phyloP scores from a whole-genome alignment of 2,113 vertebrate genomes.

The Crotalus helleri region DNA sequence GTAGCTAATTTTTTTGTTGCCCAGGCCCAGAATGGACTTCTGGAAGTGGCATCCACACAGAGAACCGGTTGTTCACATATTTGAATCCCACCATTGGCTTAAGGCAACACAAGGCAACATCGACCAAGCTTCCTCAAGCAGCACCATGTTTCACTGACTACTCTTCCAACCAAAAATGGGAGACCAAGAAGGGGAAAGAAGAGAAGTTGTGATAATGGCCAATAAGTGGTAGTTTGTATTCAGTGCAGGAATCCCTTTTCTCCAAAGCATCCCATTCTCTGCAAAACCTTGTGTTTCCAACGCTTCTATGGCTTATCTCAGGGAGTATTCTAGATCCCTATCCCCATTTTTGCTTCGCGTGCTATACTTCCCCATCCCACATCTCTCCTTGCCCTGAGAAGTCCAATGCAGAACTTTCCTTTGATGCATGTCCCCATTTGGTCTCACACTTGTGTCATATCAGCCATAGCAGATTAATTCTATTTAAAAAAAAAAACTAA shows the following conservation, averaged over 20 bases:
- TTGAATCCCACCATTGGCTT: no score
- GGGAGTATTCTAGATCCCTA: neutral
- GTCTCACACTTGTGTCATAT: no score
- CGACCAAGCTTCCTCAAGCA: neutral
- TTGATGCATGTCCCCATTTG: no score
- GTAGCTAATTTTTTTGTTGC: no score
- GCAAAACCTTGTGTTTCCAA: neutral
- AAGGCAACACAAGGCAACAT: neutral
- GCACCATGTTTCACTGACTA: neutral
- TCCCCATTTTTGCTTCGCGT: neutral
- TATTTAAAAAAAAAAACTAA: no score
- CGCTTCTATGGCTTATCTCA: neutral
- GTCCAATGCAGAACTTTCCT: neutral
- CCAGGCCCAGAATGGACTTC: no score
- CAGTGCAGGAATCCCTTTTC: neutral
- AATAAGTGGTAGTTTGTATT: neutral
- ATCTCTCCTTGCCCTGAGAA: neutral
- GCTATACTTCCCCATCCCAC: neutral
- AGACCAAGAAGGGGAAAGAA: neutral
- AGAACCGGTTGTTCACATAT: no score
- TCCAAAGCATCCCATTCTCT: neutral
- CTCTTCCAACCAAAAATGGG: no score
- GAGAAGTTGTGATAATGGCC: neutral
- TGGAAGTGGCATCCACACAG: no score
- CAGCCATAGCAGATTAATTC: no score